phyloP scores from a whole-genome alignment of 2,113 vertebrate genomes.

The Anarrhichthys ocellatus region DNA sequence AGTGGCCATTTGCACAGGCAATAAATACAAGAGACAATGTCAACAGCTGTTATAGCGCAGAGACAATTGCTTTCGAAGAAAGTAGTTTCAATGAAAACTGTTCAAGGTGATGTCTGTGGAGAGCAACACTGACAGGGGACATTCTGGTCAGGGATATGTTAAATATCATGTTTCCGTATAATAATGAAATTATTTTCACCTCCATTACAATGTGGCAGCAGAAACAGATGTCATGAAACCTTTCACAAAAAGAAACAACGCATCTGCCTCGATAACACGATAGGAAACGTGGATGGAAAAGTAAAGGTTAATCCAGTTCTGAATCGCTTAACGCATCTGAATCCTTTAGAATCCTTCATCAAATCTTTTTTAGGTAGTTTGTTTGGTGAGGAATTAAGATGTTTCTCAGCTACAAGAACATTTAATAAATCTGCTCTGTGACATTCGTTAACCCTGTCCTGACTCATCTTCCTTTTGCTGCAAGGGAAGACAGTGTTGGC shows the following conservation, averaged over 20 bases:
- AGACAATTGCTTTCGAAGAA: neutral
- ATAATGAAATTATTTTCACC: neutral
- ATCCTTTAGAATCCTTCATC: neutral
- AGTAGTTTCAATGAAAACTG: neutral
- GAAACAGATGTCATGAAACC: neutral
- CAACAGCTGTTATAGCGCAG: constrained; percentile 15
- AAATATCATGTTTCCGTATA: neutral
- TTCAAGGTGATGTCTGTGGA: neutral
- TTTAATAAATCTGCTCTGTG: neutral
- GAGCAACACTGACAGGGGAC: neutral
- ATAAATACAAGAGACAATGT: constrained; percentile 26
- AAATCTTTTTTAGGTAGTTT: neutral
- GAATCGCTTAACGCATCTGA: neutral
- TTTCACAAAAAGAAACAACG: neutral
- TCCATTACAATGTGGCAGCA: neutral
- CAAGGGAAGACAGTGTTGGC: neutral
- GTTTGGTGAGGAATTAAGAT: neutral
- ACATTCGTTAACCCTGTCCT: neutral
- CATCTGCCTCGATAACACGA: neutral
- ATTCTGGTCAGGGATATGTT: neutral
- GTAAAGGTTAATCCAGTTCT: neutral
- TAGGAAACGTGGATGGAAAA: neutral
- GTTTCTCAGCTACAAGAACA: neutral
- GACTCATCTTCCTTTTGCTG: neutral
- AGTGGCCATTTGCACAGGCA: constrained; percentile 36